Base-by-base conservation (phyloP, 2,888 invertebrate species). In the Lithophane ornitopus region DNA sequence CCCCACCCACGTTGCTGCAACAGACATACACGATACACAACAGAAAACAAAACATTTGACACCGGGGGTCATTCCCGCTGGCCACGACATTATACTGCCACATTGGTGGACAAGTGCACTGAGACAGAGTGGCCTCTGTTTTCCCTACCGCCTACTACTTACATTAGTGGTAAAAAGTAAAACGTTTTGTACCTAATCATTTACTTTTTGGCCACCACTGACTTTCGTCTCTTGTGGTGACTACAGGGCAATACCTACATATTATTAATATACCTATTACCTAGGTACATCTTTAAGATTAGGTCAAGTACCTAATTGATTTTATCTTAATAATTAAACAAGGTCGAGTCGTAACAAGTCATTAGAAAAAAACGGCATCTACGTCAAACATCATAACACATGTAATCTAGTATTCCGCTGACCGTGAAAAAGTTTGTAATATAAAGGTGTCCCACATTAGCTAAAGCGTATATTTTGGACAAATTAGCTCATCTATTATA, bases 1-100 rank as follows among this genome's bases (percentile, higher is more conserved):
- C 82, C 99, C 99, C 71, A 99, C 99, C 99, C 99, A 99, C 26
- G 99, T 99, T 66, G 99, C 99, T 99, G 95, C 39, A 95, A 94
- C 86, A 88, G 85, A 78, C 72, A 61, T 49, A 44, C n/a, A 44
- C 14, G 12, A 28, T 8, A 62, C n/a, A 52, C 56, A 41, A 78
- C 49, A 73, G 41, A 26, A 69, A 62, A 26, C 16, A 22, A 9
- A 49, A n/a, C 9, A n/a, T n/a, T 0, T 14, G 14, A 44, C 19
- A 8, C 26, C 19, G 12, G 7, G 19, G 19, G 26, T 8, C 6
- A 28, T 11, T 28, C 19, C 26, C 19, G 12, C 11, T 41, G 16
- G 1, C 2, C n/a, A 11, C 16, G n/a, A 16, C 26, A 26, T 19
- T 22, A 22, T 26, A 22, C 65, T 34, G 34, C 34, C 34, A 0